Evolutionary conservation across 2,797 vertebrate species (phyloP).

Genomic region (Hydrocynus forskahlii): DNA sequence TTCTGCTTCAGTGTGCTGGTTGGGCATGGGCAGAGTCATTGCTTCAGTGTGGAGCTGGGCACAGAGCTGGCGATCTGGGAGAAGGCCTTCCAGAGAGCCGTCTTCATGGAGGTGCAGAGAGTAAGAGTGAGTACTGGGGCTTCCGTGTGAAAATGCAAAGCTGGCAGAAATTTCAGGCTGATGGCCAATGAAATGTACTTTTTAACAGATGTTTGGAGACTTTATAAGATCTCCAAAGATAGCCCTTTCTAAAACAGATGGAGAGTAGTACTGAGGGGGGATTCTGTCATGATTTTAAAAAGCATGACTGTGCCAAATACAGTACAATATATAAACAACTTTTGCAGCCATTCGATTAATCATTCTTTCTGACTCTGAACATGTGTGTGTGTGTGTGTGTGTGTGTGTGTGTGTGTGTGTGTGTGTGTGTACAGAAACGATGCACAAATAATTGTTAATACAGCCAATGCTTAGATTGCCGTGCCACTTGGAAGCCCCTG

Average conservation of each 20-base stretch:
- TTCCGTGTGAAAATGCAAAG: neutral
- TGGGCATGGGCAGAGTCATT: slow-evolving; percentile 86
- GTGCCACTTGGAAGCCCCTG: no score
- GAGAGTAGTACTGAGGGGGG: neutral
- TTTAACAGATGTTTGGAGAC: slow-evolving; percentile 15
- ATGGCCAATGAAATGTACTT: slow-evolving; percentile 3
- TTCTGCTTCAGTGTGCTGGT: slow-evolving; percentile 91
- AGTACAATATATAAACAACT: no score
- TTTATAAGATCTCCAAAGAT: neutral
- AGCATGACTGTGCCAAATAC: neutral
- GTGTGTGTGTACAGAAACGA: no score
- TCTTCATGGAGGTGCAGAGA: slow-evolving; percentile 91
- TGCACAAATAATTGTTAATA: no score
- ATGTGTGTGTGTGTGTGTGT: no score
- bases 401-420: no score
- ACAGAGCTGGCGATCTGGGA: slow-evolving; percentile 89
- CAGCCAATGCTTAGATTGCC: no score
- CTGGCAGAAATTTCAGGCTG: slow-evolving; percentile 24
- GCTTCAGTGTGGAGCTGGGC: slow-evolving; percentile 88
- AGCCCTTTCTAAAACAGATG: slow-evolving; percentile 9
- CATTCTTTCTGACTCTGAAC: no score
- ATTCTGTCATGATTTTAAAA: neutral
- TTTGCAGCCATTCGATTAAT: no score
- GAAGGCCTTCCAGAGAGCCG: slow-evolving; percentile 90
- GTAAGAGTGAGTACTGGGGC: slow-evolving; percentile 79